phyloP scores from a whole-genome alignment of 2,888 invertebrate species.

The Apomyelois bistriatella region DNA sequence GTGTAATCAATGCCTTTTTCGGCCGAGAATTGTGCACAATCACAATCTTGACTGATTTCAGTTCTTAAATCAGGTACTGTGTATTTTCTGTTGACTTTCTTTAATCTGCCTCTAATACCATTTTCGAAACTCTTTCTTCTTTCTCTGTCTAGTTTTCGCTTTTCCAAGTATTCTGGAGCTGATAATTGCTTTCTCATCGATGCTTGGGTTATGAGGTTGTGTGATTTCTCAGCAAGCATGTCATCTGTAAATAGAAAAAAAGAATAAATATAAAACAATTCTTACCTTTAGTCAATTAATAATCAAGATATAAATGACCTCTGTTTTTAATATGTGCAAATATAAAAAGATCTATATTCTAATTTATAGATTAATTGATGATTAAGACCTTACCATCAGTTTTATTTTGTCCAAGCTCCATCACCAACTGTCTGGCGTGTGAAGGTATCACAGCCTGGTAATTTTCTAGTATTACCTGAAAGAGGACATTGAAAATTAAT shows the following conservation, averaged over 20 bases:
- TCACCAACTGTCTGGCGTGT: conserved; percentile 94
- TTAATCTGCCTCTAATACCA: conserved; percentile 78
- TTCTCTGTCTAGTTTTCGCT: conserved; percentile 87
- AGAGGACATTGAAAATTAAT: conserved; percentile 13
- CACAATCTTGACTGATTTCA: conserved; percentile 53
- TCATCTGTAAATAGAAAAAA: conserved; percentile 71
- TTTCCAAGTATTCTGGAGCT: conserved; percentile 94
- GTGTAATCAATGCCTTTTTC: conserved; percentile 70
- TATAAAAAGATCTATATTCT: neutral
- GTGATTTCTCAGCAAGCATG: conserved; percentile 81
- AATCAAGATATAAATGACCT: too few species aligned
- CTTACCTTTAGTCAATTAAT: too few species aligned
- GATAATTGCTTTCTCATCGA: conserved; percentile 87
- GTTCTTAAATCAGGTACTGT: conserved; percentile 47
- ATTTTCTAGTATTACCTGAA: conserved; percentile 94
- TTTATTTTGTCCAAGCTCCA: conserved; percentile 90
- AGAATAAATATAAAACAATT: neutral
- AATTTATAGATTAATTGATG: too few species aligned
- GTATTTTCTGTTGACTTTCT: conserved; percentile 77
- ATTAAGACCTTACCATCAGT: conserved; percentile 77
- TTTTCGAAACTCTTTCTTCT: conserved; percentile 83
- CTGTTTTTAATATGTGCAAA: neutral
- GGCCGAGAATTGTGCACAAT: conserved; percentile 58
- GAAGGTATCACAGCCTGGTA: conserved; percentile 96
- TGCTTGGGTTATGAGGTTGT: conserved; percentile 72